phyloP scores from a whole-genome alignment of 2,888 invertebrate genomes.

The Rhagonycha fulva region DNA sequence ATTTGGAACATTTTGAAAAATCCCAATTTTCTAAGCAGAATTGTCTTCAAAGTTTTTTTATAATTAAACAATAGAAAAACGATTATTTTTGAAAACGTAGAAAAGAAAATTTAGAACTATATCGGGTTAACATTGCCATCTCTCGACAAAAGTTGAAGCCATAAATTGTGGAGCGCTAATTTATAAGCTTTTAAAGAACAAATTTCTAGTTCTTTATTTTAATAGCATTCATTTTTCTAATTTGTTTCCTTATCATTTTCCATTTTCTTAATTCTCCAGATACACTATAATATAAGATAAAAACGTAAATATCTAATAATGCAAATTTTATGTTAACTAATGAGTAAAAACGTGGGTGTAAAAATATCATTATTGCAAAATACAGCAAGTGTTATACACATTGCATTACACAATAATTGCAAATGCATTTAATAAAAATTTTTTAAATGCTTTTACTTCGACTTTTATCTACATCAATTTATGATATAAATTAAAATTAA shows the following conservation, averaged over 20 bases:
- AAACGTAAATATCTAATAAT: background rate
- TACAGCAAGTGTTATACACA: conserved; percentile 7
- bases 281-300: background rate
- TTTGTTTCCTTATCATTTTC: background rate
- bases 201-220: background rate
- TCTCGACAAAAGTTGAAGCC: background rate
- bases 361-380: conserved; percentile 9
- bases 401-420: conserved; percentile 14
- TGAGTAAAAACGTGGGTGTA: conserved; percentile 4
- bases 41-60: background rate
- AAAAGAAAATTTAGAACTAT: background rate
- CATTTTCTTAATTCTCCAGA: background rate
- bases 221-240: background rate
- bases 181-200: background rate
- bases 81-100: background rate
- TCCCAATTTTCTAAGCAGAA: background rate
- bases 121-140: background rate
- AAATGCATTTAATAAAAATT: conserved; percentile 6
- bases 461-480: conserved; percentile 4
- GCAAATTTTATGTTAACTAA: background rate
- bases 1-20: conserved; percentile 6
- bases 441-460: conserved; percentile 13
- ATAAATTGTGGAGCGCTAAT: background rate
- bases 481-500: conserved; percentile 18
- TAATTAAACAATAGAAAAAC: background rate